phyloP scores from a whole-genome alignment of 2,113 vertebrate species.

The Marmota monax region DNA sequence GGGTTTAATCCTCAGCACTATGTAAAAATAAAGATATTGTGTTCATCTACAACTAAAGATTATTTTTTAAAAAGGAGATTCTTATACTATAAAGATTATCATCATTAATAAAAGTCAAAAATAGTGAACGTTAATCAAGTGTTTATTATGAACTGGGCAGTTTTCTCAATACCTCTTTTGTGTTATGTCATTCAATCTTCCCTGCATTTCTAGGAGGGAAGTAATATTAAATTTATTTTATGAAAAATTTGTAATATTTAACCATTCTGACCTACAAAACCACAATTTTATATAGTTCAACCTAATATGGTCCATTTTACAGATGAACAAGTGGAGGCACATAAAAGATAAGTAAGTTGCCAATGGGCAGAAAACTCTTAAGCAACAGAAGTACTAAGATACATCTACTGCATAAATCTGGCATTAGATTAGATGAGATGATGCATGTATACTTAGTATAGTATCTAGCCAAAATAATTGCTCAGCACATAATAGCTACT shows the following conservation, averaged over 20 bases:
- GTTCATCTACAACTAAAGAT: too few species aligned
- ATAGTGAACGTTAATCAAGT: neutral
- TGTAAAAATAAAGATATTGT: too few species aligned
- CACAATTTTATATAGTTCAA: neutral
- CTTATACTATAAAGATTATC: neutral
- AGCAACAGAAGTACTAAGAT: neutral
- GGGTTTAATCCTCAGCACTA: too few species aligned
- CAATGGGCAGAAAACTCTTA: neutral
- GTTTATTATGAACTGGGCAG: neutral
- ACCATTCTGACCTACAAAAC: neutral
- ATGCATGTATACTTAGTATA: neutral
- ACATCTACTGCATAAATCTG: neutral
- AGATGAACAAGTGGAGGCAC: neutral
- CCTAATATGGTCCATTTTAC: neutral
- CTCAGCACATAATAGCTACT: neutral
- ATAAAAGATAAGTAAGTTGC: neutral
- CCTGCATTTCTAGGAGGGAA: neutral
- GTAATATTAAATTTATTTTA: conserved; percentile 4
- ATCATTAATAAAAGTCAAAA: neutral
- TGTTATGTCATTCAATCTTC: neutral
- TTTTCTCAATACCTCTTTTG: neutral
- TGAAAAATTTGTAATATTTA: conserved; percentile 19
- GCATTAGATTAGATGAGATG: neutral
- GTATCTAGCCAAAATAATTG: neutral
- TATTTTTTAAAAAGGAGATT: too few species aligned